Evolutionary conservation across 2,888 invertebrate genomes (phyloP), one percentile per base, ranked within the genome.

Genomic region (Antheraea yamamai): DNA sequence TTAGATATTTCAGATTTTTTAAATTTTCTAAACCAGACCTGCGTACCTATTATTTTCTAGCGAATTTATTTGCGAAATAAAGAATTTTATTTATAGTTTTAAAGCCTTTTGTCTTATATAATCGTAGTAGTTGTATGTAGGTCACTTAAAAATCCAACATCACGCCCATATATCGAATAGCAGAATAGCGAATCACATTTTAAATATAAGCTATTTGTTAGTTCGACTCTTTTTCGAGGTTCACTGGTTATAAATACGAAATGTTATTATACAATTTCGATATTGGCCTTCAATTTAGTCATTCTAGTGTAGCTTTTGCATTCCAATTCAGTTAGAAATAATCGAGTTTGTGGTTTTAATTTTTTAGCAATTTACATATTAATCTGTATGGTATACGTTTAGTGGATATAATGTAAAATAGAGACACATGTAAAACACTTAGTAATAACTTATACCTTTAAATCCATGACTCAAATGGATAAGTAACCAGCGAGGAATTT

Each of bases 181-280:
- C 10, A 39, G 10, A 39, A 39, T 39, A 39, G 72, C 8, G 71
- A 35, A 73, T 66, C 52, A 71, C 47, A 35, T 72, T 74, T 74
- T 73, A 73, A 68, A 55, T 30, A 72, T 68, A 35, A 73, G 23
- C 70, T 39, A 55, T 70, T 58, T 70, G 55, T 35, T 30, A 55
- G 14, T 26, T 14, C 4, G 64, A 10, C 64, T 26, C 23, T 8
- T 61, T n/a, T 61, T n/a, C 23, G 7, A 61, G n/a, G n/a, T 61
- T 61, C 4, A n/a, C 0, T n/a, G 3, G n/a, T 61, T 61, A n/a
- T n/a, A 61, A 61, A 47, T 47, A 47, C 12, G 12, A 47, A 12
- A 47, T 47, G 12, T 47, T 47, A 12, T 12, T 47, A 12, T 12
- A 61, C 4, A 6, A 61, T 61, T n/a, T 58, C 20, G 10, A 10